phyloP scores from a whole-genome alignment of 1,140 invertebrate genomes.

The Gryllus bimaculatus region DNA sequence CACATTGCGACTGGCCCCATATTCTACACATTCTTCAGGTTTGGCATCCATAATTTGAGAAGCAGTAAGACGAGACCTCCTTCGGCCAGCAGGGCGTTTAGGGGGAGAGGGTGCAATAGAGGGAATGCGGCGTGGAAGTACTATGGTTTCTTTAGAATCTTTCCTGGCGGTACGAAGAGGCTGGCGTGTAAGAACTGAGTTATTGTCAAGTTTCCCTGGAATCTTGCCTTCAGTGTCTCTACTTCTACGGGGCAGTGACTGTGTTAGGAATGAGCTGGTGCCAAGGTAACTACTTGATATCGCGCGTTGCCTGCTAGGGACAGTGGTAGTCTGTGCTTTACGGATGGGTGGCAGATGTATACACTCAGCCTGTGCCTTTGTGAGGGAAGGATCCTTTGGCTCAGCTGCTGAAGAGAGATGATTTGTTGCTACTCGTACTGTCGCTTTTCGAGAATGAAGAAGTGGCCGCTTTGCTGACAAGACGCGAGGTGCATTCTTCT shows the following conservation, averaged over 20 bases:
- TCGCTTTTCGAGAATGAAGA: constrained; percentile 17
- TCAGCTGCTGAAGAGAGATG: not conserved
- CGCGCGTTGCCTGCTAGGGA: not conserved
- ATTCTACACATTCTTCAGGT: not conserved
- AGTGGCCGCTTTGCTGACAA: constrained; percentile 20
- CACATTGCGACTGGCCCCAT: not conserved
- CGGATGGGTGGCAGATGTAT: constrained; percentile 12
- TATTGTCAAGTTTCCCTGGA: no score
- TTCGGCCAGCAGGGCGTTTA: not conserved
- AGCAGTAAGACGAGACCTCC: not conserved
- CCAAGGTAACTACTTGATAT: not conserved
- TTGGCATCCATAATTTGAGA: not conserved
- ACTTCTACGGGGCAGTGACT: no score
- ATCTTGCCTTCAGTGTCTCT: no score
- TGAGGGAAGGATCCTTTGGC: not conserved
- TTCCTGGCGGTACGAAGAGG: no score
- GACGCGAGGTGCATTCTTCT: constrained; percentile 19
- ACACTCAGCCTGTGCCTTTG: not conserved
- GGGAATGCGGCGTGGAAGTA: no score
- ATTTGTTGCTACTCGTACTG: not conserved
- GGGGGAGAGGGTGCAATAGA: not conserved
- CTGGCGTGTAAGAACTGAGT: no score
- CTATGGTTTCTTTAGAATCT: no score
- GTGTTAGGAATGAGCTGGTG: constrained; percentile 9
- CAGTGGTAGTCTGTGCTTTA: not conserved